These are phyloP conservation scores for Venustaconcha ellipsiformis DNA, from an alignment of 1,140 invertebrate species.

Conservation along the genomic window DNA sequence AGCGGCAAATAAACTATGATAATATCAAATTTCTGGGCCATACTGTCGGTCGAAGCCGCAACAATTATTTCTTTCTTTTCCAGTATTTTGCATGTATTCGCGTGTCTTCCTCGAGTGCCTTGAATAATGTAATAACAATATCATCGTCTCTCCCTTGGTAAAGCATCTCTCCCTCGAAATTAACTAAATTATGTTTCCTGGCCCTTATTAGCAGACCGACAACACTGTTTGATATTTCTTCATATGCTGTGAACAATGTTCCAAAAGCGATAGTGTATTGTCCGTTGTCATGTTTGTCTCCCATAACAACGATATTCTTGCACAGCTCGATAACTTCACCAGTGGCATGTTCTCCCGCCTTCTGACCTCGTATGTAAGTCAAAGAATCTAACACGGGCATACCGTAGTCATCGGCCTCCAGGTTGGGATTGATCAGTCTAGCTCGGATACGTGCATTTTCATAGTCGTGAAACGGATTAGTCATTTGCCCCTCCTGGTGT, in stretches of 20 bases:
- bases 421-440: slow-evolving; percentile 73
- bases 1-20: too few species aligned
- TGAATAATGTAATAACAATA: slow-evolving; percentile 86
- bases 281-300: slow-evolving; percentile 73
- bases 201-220: slow-evolving; percentile 93
- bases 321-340: slow-evolving; percentile 93
- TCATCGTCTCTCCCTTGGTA: slow-evolving; percentile 95
- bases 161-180: slow-evolving; percentile 95
- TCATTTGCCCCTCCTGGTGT: slow-evolving; percentile 77
- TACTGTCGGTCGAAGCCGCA: too few species aligned
- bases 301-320: slow-evolving; percentile 85
- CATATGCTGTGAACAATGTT: slow-evolving; percentile 93
- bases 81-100: too few species aligned
- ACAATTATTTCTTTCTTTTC: too few species aligned
- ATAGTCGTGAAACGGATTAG: slow-evolving; percentile 79
- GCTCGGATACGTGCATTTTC: slow-evolving; percentile 74
- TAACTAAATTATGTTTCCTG: slow-evolving; percentile 89
- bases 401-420: slow-evolving; percentile 84
- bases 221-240: slow-evolving; percentile 91
- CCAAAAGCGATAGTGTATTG: slow-evolving; percentile 85
- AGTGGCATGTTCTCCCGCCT: slow-evolving; percentile 87
- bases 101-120: slow-evolving; percentile 65
- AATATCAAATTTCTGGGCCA: too few species aligned
- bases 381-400: slow-evolving; percentile 90
- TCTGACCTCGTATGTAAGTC: slow-evolving; percentile 89